These are phyloP conservation scores for Latrodectus geometricus DNA, from an alignment of 1,140 invertebrate genomes.

Conservation along the genomic window DNA sequence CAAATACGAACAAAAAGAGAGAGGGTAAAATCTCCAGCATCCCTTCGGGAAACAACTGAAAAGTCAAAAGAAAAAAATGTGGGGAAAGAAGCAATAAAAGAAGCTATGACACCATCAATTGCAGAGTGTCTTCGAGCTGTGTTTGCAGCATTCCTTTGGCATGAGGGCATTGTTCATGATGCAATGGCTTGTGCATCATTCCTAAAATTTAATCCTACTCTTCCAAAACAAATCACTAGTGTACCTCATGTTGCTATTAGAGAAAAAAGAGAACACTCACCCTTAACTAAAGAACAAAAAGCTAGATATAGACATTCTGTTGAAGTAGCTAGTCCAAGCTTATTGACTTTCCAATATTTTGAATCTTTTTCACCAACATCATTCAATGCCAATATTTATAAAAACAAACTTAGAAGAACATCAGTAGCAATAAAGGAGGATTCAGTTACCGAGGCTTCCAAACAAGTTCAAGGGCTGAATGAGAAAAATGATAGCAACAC, in stretches of 20 bases:
- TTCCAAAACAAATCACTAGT: slow-evolving; percentile 64
- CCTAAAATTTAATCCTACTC: slow-evolving; percentile 81
- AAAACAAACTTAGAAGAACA: slow-evolving; percentile 70
- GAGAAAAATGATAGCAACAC: slow-evolving; percentile 31
- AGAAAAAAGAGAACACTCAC: slow-evolving; percentile 46
- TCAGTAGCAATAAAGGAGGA: slow-evolving; percentile 62
- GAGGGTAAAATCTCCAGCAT: slow-evolving; percentile 75
- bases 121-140: slow-evolving; percentile 92
- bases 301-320: slow-evolving; percentile 85
- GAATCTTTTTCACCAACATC: slow-evolving; percentile 80
- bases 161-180: slow-evolving; percentile 96
- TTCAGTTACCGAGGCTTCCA: slow-evolving; percentile 39
- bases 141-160: slow-evolving; percentile 96
- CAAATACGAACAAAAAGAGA: slow-evolving; percentile 73
- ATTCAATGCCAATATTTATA: slow-evolving; percentile 80
- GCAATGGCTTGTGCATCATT: slow-evolving; percentile 97
- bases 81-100: slow-evolving; percentile 73
- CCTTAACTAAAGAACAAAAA: slow-evolving; percentile 66
- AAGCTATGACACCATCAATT: slow-evolving; percentile 90
- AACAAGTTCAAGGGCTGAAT: slow-evolving; percentile 6
- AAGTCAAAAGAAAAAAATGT: slow-evolving; percentile 60
- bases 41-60: slow-evolving; percentile 47
- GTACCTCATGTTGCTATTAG: slow-evolving; percentile 45
- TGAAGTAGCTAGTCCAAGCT: slow-evolving; percentile 82
- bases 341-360: slow-evolving; percentile 80